Percentiles rank a stretch among this genome's conserved stretches.
phyloP scores from a whole-genome alignment of 1,140 invertebrate genomes.

The Bradysia coprophila region DNA sequence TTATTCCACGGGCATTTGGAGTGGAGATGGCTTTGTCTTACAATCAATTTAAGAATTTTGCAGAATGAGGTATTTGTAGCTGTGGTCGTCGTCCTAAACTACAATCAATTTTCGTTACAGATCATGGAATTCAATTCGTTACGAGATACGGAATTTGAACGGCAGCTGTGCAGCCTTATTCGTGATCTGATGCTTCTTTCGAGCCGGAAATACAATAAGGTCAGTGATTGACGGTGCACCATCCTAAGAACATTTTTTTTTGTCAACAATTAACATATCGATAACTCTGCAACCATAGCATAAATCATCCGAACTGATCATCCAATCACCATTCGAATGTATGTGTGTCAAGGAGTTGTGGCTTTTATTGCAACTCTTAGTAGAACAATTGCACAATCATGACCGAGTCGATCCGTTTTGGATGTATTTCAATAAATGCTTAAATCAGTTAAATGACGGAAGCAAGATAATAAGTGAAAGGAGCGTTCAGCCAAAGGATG shows the following conservation, averaged over 20 bases:
- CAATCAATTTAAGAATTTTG: slow-evolving; percentile 10
- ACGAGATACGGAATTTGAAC: not conserved
- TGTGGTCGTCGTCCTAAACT: too few species aligned
- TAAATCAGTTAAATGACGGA: too few species aligned
- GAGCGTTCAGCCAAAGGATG: not conserved
- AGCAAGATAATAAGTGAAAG: not conserved
- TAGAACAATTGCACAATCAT: slow-evolving; percentile 2
- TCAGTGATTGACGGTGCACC: too few species aligned
- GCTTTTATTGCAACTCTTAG: slow-evolving; percentile 9
- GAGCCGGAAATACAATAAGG: slow-evolving; percentile 2
- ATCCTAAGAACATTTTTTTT: not conserved
- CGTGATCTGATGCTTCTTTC: slow-evolving; percentile 2
- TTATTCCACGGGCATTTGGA: slow-evolving; percentile 18
- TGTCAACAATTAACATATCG: not conserved
- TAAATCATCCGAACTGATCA: slow-evolving; percentile 1
- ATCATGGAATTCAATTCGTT: too few species aligned
- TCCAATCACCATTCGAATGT: slow-evolving; percentile 15
- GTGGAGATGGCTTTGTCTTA: slow-evolving; percentile 16
- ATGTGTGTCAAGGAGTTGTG: slow-evolving; percentile 18
- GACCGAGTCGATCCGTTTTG: slow-evolving; percentile 9
- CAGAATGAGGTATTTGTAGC: too few species aligned
- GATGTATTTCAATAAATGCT: slow-evolving; percentile 12
- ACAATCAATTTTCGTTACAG: too few species aligned
- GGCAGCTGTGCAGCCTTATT: not conserved
- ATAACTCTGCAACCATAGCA: not conserved